Evolutionary conservation across 1,140 invertebrate species (phyloP).

Genomic region (Drosophila pectinifera): DNA sequence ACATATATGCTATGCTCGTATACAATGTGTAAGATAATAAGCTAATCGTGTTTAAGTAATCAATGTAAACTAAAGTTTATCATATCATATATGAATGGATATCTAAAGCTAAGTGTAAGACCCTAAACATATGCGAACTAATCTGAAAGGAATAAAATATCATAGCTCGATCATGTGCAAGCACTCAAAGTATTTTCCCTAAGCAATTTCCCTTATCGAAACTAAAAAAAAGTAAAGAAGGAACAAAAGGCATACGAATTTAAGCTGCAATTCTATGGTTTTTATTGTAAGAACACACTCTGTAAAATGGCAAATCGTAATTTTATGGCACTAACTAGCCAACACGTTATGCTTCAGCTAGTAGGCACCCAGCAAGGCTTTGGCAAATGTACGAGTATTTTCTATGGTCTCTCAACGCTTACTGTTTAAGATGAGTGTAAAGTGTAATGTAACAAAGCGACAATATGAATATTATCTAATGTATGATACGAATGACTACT

Average conservation of each 20-base stretch:
- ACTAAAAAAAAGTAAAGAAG: slow-evolving; percentile 9
- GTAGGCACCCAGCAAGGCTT: slow-evolving; percentile 65
- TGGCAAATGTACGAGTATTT: slow-evolving; percentile 62
- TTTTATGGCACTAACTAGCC: slow-evolving; percentile 55
- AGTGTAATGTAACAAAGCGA: slow-evolving; percentile 80
- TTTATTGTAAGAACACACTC: slow-evolving; percentile 44
- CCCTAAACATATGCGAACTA: slow-evolving; percentile 46
- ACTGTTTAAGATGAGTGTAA: slow-evolving; percentile 68
- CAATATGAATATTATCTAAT: slow-evolving; percentile 75
- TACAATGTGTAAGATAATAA: slow-evolving; percentile 81
- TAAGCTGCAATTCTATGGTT: slow-evolving; percentile 78
- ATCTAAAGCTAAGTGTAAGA: slow-evolving; percentile 49
- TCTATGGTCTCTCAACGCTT: slow-evolving; percentile 64
- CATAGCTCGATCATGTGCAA: slow-evolving; percentile 63
- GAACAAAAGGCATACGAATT: slow-evolving; percentile 72
- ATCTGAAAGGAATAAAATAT: slow-evolving; percentile 55
- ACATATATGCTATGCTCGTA: slow-evolving; percentile 63
- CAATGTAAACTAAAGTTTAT: slow-evolving; percentile 68
- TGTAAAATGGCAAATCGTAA: slow-evolving; percentile 47
- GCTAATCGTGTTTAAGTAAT: slow-evolving; percentile 53
- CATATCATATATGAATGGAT: slow-evolving; percentile 72
- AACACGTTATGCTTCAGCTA: slow-evolving; percentile 70
- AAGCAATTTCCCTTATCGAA: slow-evolving; percentile 55
- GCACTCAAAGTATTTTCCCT: slow-evolving; percentile 58
- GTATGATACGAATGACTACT: slow-evolving; percentile 62